These are phyloP conservation scores for Schizotus pectinicornis DNA, from an alignment of 2,888 invertebrate species.

Conservation along the genomic window DNA sequence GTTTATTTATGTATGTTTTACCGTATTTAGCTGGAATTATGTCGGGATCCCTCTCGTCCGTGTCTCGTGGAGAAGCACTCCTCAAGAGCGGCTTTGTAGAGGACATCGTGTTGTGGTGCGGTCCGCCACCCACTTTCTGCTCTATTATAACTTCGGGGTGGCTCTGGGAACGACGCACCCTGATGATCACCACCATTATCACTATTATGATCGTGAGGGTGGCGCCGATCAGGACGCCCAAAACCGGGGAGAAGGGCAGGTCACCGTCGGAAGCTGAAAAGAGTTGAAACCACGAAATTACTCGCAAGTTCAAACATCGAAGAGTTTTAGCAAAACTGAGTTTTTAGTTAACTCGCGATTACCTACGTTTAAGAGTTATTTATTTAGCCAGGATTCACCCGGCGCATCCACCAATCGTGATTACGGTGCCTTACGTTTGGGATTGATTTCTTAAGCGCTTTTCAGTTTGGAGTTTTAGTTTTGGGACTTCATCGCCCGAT, in stretches of 20 bases:
- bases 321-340: too few species aligned
- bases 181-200: conserved; percentile 60
- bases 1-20: conserved; percentile 51
- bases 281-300: conserved; percentile 7
- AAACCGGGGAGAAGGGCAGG: conserved; percentile 62
- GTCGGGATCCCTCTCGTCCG: conserved; percentile 72
- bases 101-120: conserved; percentile 50
- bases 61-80: conserved; percentile 55
- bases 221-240: conserved; percentile 64
- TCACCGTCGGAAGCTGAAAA: conserved; percentile 64
- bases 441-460: too few species aligned
- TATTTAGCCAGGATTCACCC: too few species aligned
- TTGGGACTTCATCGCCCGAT: background rate
- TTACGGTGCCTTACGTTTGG: too few species aligned
- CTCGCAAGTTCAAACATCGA: too few species aligned
- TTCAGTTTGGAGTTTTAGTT: too few species aligned
- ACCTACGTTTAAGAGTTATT: too few species aligned
- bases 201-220: conserved; percentile 62
- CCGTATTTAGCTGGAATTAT: conserved; percentile 78
- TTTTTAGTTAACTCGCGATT: too few species aligned
- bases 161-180: conserved; percentile 57
- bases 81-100: conserved; percentile 55
- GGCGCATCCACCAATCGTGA: too few species aligned
- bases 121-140: conserved; percentile 57
- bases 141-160: conserved; percentile 52